A percentile compares a stretch with the other conserved stretches of the same genome.
Evolutionary conservation across 2,797 vertebrate genomes (phyloP).

Genomic region (Malurus splendens): DNA sequence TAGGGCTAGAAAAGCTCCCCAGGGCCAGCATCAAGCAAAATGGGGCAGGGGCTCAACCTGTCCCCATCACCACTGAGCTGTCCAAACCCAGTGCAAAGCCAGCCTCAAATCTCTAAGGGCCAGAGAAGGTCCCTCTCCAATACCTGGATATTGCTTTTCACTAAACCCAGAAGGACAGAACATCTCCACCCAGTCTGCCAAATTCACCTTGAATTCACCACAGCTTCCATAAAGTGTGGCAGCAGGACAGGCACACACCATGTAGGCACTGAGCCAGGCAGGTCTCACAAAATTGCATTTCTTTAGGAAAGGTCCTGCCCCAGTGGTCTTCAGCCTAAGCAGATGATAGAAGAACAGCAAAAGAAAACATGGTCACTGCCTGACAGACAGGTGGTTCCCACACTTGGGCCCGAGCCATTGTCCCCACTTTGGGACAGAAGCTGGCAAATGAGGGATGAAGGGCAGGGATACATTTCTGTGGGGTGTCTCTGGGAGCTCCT

Average conservation of each 20-base stretch:
- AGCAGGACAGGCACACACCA: background rate
- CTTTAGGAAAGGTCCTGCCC: background rate
- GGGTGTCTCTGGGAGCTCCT: background rate
- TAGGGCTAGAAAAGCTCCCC: background rate
- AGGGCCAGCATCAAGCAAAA: background rate
- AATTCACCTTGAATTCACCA: background rate
- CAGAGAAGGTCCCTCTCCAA: background rate
- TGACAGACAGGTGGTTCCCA: background rate
- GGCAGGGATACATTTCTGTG: background rate
- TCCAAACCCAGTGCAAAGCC: background rate
- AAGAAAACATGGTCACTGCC: background rate
- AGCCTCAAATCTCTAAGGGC: background rate
- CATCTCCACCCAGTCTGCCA: background rate
- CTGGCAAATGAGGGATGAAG: background rate
- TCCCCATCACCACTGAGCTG: background rate
- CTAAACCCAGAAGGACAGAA: background rate
- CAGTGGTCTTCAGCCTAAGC: background rate
- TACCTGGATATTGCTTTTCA: background rate
- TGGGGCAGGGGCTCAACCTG: background rate
- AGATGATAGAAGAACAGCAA: background rate
- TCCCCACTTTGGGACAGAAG: background rate
- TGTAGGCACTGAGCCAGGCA: background rate
- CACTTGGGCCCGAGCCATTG: fast-evolving
- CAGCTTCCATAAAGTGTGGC: background rate
- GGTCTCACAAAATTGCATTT: background rate